Percentiles rank a stretch among this genome's conserved stretches.
Evolutionary conservation across 2,888 invertebrate species (phyloP).

Genomic region (Allophyes oxyacanthae): DNA sequence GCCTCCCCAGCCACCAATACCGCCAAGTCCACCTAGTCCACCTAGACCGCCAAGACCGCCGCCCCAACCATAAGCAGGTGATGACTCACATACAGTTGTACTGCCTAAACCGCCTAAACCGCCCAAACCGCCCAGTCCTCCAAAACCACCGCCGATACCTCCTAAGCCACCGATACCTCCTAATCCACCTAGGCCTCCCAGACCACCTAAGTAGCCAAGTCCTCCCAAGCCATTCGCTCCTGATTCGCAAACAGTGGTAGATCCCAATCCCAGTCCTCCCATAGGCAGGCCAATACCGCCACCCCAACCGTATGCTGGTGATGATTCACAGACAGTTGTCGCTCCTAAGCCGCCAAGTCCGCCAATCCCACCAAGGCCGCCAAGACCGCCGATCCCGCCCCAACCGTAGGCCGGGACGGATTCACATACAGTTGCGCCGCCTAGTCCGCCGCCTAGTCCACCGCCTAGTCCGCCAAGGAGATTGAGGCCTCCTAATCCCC

Average conservation of each 20-base stretch:
- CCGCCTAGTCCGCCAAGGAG: slow-evolving; percentile 28
- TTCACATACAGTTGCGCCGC: slow-evolving; percentile 33
- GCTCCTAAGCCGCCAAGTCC: not conserved
- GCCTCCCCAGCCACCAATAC: slow-evolving; percentile 24
- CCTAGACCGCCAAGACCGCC: slow-evolving; percentile 30
- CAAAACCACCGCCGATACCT: slow-evolving; percentile 34
- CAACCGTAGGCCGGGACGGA: slow-evolving; percentile 21
- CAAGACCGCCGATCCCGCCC: slow-evolving; percentile 28
- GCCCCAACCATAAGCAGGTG: slow-evolving; percentile 21
- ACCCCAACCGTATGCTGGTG: too few relatives aligned
- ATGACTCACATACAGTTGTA: slow-evolving; percentile 32
- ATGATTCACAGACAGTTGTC: slow-evolving; percentile 8
- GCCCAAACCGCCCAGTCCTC: slow-evolving; percentile 29
- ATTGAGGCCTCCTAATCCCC: slow-evolving; percentile 33
- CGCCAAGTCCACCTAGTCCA: slow-evolving; percentile 16
- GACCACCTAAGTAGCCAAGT: slow-evolving; percentile 4
- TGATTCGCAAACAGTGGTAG: slow-evolving; percentile 34
- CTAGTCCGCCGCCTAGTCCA: too few relatives aligned
- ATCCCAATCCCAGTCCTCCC: slow-evolving; percentile 24
- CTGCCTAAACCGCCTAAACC: slow-evolving; percentile 36
- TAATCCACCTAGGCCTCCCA: slow-evolving; percentile 6
- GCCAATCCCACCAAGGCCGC: slow-evolving; percentile 13
- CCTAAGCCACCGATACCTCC: slow-evolving; percentile 5
- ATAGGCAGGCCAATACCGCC: slow-evolving; percentile 35
- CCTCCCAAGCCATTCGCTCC: slow-evolving; percentile 20